Base-by-base conservation (phyloP, 2,888 invertebrate genomes). In the Trichopoda pennipes region DNA sequence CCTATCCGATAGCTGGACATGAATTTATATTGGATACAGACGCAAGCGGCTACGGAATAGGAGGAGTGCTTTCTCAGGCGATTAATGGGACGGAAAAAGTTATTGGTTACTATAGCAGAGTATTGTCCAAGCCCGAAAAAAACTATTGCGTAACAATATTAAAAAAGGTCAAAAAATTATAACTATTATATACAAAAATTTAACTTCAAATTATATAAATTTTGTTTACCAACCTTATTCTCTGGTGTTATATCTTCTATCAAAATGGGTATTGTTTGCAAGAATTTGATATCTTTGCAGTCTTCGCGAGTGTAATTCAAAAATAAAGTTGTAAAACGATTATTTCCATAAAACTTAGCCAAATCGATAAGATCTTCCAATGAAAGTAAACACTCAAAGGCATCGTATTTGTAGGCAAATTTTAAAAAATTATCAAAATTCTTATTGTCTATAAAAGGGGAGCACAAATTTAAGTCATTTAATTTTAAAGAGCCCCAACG, bases 251-350 rank as follows among this genome's bases (percentile, higher is more conserved):
- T 85, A 42, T 88, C 88, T 58, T 88, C 86, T 42, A 91, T 90
- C 6, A 91, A 86, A 42, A 91, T 85, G 10, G 91, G 91, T 56
- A 91, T 77, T 53, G 88, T 85, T 68, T 90, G 88, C 17, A 91
- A 76, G 35, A 87, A 80, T 4, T 70, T 72, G 49, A 53, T 85
- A 4, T 73, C 83, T 81, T 85, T 58, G 84, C 80, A 70, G 28
- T 55, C 63, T 9, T 60, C 85, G 42, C 85, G 88, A 35, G 89
- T 88, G 51, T 88, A 89, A 85, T 91, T 91, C 0, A 91, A 83
- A 84, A 87, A 91, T 2, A 91, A 74, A 68, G 86, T 89, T 0
- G 88, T 68, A 76, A 88, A 91, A 44, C 88, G 84, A 23, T 88
- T 87, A 72, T 89, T 88, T 0, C 60, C 85, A 64, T 85, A 80